Percentiles rank a stretch among this genome's conserved stretches.
These are phyloP conservation scores for Vanessa tameamea DNA, from an alignment of 1,140 invertebrate species.

Conservation along the genomic window DNA sequence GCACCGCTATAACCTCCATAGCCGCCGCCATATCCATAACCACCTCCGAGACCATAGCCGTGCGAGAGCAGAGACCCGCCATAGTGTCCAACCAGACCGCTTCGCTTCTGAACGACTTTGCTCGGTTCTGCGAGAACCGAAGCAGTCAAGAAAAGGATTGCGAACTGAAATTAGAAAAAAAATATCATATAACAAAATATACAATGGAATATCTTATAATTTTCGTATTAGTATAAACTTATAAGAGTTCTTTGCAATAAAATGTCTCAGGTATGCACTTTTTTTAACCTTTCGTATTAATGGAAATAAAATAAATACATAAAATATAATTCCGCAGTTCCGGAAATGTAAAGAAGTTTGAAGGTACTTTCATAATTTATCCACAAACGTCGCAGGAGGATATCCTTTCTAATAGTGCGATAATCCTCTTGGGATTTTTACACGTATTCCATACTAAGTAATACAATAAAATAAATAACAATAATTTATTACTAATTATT, in stretches of 20 bases:
- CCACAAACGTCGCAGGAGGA: not conserved
- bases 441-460: not conserved
- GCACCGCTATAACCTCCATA: constrained; percentile 26
- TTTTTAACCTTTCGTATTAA: too few species aligned
- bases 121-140: constrained; percentile 69
- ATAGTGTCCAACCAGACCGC: constrained; percentile 68
- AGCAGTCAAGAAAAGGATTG: constrained; percentile 58
- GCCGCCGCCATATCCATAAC: constrained; percentile 27
- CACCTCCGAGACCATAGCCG: constrained; percentile 39
- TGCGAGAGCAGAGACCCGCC: constrained; percentile 47
- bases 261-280: too few species aligned
- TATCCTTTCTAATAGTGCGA: not conserved
- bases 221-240: too few species aligned
- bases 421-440: not conserved
- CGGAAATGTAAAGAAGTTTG: not conserved
- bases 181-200: not conserved
- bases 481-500: too few species aligned
- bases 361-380: not conserved
- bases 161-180: constrained; percentile 53
- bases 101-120: constrained; percentile 72
- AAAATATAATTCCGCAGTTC: too few species aligned
- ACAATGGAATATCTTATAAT: too few species aligned
- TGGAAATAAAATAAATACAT: too few species aligned
- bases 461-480: not conserved
- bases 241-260: too few species aligned